Conservation (phyloP, 2,797 vertebrate species). For the Centropyge bicolor region DNA sequence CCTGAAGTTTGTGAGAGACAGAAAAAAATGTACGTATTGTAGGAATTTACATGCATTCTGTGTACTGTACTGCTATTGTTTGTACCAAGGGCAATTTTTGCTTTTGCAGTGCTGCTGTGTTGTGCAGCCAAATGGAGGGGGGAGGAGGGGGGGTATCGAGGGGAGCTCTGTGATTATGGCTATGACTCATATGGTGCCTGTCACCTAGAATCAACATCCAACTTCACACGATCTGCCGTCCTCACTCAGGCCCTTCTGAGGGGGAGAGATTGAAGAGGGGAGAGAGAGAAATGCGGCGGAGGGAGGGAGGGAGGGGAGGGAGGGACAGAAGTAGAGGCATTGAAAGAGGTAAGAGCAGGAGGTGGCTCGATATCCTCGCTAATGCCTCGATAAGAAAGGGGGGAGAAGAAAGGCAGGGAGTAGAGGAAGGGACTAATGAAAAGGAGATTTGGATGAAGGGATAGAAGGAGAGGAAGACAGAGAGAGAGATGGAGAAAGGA, state of each 20-base stretch:
- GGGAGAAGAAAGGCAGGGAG: not conserved
- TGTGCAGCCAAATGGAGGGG: conserved; percentile 32
- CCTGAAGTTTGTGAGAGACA: not conserved
- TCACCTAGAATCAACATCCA: conserved; percentile 81
- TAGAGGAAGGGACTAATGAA: conserved; percentile 1
- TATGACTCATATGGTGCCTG: conserved; percentile 82
- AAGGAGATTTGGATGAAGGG: conserved; percentile 1
- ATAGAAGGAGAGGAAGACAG: not conserved
- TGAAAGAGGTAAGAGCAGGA: conserved; percentile 27
- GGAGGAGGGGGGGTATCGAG: conserved; percentile 29
- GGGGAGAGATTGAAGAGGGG: conserved; percentile 37
- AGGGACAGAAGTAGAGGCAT: conserved; percentile 1
- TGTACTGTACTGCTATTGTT: conserved; percentile 30
- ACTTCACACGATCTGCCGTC: conserved; percentile 73
- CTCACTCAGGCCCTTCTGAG: conserved; percentile 50
- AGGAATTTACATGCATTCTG: conserved; percentile 17
- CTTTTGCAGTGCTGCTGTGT: conserved; percentile 45
- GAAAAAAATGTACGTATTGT: not conserved
- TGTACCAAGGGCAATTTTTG: conserved; percentile 42
- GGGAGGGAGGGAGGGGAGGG: not conserved
- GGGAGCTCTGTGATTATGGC: conserved; percentile 76
- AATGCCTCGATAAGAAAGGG: conserved; percentile 40
- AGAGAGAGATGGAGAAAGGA: not conserved
- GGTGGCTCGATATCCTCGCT: conserved; percentile 37
- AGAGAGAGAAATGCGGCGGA: not conserved